Evolutionary conservation across 1,140 invertebrate genomes (phyloP), one percentile per base, ranked within the genome.

Genomic region (Chlorops oryzae): DNA sequence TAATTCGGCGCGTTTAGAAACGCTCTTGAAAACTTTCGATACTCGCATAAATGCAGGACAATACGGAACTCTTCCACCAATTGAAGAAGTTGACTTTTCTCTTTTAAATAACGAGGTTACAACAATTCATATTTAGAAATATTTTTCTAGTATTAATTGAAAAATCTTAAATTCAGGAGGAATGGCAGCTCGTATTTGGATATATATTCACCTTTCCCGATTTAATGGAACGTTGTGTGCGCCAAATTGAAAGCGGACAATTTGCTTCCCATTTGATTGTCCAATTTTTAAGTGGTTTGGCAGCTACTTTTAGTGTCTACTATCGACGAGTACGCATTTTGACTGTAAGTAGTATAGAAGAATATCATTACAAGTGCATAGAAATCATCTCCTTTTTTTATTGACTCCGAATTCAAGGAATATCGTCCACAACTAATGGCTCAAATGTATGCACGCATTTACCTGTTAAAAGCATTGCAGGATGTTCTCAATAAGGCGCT

Each of bases 121-220:
- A 1, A 21, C 1, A 0, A 22, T 20, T 34, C 49, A 34, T n/a
- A n/a, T n/a, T n/a, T n/a, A n/a, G n/a, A n/a, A n/a, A n/a, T n/a
- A n/a, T n/a, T n/a, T n/a, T n/a, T n/a, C n/a, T n/a, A n/a, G n/a
- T n/a, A n/a, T n/a, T n/a, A n/a, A n/a, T n/a, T n/a, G n/a, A n/a
- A n/a, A 13, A 1, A 9, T 9, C n/a, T 5, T 28, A 9, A 1
- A 47, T 52, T 43, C 57, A 83, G 83, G 82, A 84, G 54, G 85
- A 88, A 74, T 88, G 85, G 86, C 74, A 77, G 50, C 57, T 88
- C 4, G 63, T 86, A 35, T 85, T 78, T 59, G 81, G 79, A 47
- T 85, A 79, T 51, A 75, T 87, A 37, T 59, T 85, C 20, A 72
- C 73, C 34, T 81, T 81, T 63, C 80, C 82, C n/a, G 60, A 76